phyloP scores from a whole-genome alignment of 30 jellyfish, hydroid and myxozoan genomes.

The Phacellophora camtschatica region DNA sequence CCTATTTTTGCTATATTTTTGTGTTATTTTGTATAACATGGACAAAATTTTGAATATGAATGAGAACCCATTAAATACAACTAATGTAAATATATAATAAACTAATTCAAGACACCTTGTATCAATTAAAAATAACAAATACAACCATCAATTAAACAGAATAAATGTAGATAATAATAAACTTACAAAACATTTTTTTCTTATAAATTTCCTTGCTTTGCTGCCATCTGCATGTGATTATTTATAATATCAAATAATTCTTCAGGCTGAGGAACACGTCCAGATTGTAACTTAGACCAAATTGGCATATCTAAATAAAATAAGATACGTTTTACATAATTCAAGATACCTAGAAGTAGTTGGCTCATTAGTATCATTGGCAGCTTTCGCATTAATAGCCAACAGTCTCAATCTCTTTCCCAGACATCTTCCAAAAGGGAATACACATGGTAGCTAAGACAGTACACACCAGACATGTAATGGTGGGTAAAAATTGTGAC shows the following conservation, averaged over 20 bases:
- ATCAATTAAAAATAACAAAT: no score
- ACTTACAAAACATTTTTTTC: not conserved
- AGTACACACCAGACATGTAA: no score
- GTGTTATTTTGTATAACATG: not conserved
- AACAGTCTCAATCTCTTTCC: no score
- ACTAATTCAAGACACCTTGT: no score
- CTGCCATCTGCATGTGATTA: slow-evolving; percentile 64
- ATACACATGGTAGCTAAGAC: no score
- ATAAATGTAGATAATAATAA: not conserved
- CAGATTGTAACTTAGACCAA: slow-evolving; percentile 94
- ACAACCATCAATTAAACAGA: not conserved
- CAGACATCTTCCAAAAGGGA: no score
- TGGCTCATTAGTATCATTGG: no score
- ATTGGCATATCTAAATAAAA: slow-evolving; percentile 29
- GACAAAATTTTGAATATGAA: not conserved
- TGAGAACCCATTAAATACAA: no score
- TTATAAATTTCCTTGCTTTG: not conserved
- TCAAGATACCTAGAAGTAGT: no score
- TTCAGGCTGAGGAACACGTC: slow-evolving; percentile 91
- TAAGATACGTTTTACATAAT: not conserved
- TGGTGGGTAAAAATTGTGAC: no score
- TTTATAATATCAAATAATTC: slow-evolving; percentile 74
- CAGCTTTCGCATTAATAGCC: no score
- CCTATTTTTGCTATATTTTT: not conserved
- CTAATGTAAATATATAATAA: no score